phyloP scores from a whole-genome alignment of 2,888 invertebrate species.

The Metopia argyrocephala region DNA sequence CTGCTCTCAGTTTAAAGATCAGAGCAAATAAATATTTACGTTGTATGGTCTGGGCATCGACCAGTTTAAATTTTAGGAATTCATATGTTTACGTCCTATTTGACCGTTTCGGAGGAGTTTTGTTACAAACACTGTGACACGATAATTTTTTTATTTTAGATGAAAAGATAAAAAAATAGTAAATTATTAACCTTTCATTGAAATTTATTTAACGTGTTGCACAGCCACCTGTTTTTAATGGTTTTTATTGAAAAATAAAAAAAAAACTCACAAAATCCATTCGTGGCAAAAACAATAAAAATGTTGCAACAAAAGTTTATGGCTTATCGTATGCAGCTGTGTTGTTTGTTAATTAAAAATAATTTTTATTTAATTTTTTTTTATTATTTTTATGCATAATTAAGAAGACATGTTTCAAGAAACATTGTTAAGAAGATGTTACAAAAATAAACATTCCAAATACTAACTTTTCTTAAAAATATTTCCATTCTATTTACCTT shows the following conservation, averaged over 20 bases:
- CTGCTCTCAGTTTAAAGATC: no score
- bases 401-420: conserved; percentile 2
- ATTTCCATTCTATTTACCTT: not conserved
- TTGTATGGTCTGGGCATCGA: no score
- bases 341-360: conserved; percentile 30
- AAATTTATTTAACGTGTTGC: conserved; percentile 10
- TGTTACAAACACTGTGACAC: no score
- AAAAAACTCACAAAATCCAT: conserved; percentile 18
- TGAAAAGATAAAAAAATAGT: not conserved
- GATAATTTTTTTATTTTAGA: no score
- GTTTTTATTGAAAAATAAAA: conserved; percentile 15
- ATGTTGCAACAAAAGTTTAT: not conserved
- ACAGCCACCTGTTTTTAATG: conserved; percentile 43
- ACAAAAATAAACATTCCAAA: not conserved
- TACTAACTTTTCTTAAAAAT: not conserved
- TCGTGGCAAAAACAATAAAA: not conserved
- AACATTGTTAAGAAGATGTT: not conserved
- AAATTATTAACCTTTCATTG: conserved; percentile 23
- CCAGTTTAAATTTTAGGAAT: no score
- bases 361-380: conserved; percentile 34
- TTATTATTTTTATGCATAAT: conserved; percentile 27
- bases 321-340: conserved; percentile 44
- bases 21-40: no score
- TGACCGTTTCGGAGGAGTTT: no score
- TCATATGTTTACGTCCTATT: no score